Evolutionary conservation across 2,113 vertebrate species (phyloP).

Genomic region (Eptesicus fuscus): DNA sequence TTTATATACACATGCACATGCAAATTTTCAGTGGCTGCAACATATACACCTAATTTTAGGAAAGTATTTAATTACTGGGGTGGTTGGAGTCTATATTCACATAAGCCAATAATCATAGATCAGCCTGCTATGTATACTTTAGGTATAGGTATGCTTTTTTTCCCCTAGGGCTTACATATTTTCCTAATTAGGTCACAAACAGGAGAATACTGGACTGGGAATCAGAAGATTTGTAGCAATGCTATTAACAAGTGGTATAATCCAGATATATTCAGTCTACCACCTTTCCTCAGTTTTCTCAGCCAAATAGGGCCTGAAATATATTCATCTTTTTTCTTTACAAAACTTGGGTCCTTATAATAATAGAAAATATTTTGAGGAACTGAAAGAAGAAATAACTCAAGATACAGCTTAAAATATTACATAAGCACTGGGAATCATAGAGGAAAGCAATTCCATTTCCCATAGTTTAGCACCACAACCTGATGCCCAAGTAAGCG

Average conservation of each 20-base stretch:
- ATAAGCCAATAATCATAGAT: background rate
- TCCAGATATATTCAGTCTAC: background rate
- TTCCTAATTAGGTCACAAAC: background rate
- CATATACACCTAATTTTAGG: background rate
- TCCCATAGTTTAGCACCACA: background rate
- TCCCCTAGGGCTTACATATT: background rate
- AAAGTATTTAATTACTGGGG: background rate
- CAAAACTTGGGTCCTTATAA: background rate
- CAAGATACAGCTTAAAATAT: constrained; percentile 7
- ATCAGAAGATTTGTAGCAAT: background rate
- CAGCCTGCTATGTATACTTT: background rate
- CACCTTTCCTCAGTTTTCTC: background rate
- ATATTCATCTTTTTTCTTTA: background rate
- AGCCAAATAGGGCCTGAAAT: background rate
- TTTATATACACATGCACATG: background rate
- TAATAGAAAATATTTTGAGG: background rate
- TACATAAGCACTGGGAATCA: background rate
- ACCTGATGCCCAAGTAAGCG: background rate
- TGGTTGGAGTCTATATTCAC: background rate
- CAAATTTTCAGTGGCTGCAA: background rate
- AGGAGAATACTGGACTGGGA: background rate
- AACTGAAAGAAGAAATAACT: background rate
- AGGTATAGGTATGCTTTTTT: background rate
- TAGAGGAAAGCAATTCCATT: background rate
- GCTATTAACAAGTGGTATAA: background rate